These are phyloP conservation scores for Protobothrops flavoviridis DNA, from an alignment of 2,113 vertebrate species.

Conservation along the genomic window DNA sequence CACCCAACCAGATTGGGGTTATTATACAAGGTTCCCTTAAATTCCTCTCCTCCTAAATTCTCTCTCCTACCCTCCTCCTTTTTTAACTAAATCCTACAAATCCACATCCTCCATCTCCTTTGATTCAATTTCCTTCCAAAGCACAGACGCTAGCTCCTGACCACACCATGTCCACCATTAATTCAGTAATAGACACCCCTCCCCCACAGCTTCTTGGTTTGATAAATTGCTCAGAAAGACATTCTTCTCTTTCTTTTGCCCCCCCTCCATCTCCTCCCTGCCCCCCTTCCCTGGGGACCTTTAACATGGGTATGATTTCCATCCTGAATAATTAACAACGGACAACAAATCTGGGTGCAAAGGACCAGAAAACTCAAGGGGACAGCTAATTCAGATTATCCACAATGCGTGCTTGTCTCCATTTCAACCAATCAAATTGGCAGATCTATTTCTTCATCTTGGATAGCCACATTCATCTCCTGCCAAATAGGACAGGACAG, in stretches of 20 bases:
- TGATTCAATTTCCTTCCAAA: background rate
- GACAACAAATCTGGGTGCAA: background rate
- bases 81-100: background rate
- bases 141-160: background rate
- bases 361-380: background rate
- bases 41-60: background rate
- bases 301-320: background rate
- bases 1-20: no score
- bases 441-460: background rate
- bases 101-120: background rate
- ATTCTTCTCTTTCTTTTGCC: background rate
- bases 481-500: background rate
- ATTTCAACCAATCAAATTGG: constrained; percentile 5
- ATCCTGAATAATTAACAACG: constrained; percentile 24
- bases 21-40: background rate
- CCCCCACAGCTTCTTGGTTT: background rate
- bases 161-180: background rate
- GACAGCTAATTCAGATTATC: background rate
- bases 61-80: background rate
- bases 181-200: background rate
- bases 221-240: background rate
- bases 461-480: constrained; percentile 7
- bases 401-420: background rate
- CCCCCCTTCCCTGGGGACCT: background rate
- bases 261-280: background rate